phyloP scores from a whole-genome alignment of 2,797 vertebrate species.

The Tolypeutes matacus region DNA sequence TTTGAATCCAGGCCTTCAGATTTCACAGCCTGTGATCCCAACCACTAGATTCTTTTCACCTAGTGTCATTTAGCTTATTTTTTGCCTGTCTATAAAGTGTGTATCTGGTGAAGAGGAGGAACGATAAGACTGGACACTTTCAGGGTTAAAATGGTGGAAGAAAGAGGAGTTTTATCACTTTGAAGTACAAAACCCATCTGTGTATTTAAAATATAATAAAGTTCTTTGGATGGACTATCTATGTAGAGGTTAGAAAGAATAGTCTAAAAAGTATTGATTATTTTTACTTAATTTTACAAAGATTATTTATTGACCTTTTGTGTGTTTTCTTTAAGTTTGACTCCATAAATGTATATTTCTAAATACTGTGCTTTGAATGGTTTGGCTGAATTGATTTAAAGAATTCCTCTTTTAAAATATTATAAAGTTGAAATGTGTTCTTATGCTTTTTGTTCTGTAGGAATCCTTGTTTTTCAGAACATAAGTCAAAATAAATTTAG shows the following conservation, averaged over 20 bases:
- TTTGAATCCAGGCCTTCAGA: constrained; percentile 1
- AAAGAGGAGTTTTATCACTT: neutral
- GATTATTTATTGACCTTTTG: neutral
- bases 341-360: neutral
- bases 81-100: neutral
- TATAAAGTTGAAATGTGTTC: neutral
- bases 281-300: constrained; percentile 28
- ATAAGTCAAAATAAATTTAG: constrained; percentile 14
- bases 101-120: neutral
- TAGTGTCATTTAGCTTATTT: neutral
- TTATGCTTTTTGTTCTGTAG: constrained; percentile 41
- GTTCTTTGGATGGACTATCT: neutral
- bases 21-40: neutral
- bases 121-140: neutral
- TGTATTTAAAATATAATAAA: neutral
- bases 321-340: constrained; percentile 13
- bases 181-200: neutral
- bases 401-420: constrained; percentile 27
- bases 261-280: neutral
- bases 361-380: neutral
- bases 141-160: neutral
- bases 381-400: constrained; percentile 13
- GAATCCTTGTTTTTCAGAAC: neutral
- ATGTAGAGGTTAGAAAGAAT: neutral
- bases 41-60: neutral